phyloP scores from a whole-genome alignment of 2,113 vertebrate genomes.

The Sigmodon hispidus region DNA sequence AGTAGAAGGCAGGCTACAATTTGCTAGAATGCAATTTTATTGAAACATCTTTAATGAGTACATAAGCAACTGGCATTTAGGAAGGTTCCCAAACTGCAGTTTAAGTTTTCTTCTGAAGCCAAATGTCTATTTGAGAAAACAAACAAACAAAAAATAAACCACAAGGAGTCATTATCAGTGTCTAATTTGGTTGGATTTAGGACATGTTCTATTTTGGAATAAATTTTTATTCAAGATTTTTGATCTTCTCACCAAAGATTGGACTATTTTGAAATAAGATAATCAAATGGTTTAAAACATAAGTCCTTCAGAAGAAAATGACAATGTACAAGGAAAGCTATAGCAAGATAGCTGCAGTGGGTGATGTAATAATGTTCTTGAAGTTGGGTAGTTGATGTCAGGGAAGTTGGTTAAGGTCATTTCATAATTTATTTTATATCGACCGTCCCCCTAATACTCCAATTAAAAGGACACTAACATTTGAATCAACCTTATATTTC shows the following conservation, averaged over 20 bases:
- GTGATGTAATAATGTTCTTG: neutral
- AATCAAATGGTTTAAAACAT: neutral
- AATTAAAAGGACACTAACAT: slow-evolving; percentile 23
- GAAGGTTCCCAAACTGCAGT: neutral
- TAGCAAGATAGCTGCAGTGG: neutral
- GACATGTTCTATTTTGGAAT: neutral
- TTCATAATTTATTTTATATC: slow-evolving; percentile 40
- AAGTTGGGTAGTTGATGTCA: slow-evolving; percentile 1
- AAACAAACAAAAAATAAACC: neutral
- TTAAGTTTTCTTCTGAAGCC: neutral
- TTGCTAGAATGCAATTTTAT: slow-evolving; percentile 42
- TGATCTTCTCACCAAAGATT: neutral
- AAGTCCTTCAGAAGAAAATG: neutral
- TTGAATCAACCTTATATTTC: slow-evolving; percentile 54
- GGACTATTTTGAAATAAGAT: slow-evolving; percentile 7
- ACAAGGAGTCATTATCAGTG: neutral
- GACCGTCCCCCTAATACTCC: slow-evolving; percentile 15
- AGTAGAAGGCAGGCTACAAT: slow-evolving; percentile 1
- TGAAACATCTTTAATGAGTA: neutral
- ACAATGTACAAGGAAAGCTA: slow-evolving; percentile 4
- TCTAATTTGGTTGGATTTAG: neutral
- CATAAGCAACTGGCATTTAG: neutral
- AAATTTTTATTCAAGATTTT: slow-evolving; percentile 3
- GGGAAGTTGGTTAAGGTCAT: neutral
- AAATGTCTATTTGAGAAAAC: neutral